A percentile compares a stretch with the other conserved stretches of the same genome.
These are phyloP conservation scores for Agrotis ipsilon DNA, from an alignment of 2,888 invertebrate species.

Conservation along the genomic window DNA sequence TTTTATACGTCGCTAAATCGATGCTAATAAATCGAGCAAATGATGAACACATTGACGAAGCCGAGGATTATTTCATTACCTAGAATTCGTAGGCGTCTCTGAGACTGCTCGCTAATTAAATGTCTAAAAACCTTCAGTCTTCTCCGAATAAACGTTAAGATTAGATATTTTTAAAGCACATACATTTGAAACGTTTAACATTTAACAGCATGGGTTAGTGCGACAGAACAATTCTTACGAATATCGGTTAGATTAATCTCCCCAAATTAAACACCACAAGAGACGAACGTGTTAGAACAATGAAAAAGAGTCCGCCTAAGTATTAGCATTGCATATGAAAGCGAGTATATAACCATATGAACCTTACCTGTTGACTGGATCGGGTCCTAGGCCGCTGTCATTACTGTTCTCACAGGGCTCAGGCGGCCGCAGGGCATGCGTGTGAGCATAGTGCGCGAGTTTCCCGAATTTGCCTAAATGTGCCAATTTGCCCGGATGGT, in stretches of 20 bases:
- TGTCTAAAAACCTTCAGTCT: not conserved
- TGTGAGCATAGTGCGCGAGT: constrained; percentile 84
- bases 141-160: not conserved
- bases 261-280: constrained; percentile 17
- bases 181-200: constrained; percentile 24
- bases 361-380: constrained; percentile 90
- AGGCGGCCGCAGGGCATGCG: constrained; percentile 87
- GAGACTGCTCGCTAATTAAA: constrained; percentile 13
- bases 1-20: constrained; percentile 15
- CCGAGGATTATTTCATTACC: constrained; percentile 16
- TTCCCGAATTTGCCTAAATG: constrained; percentile 86
- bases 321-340: constrained; percentile 45
- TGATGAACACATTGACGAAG: constrained; percentile 32
- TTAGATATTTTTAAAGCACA: constrained; percentile 17
- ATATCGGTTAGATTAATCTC: not conserved
- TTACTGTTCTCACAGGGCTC: constrained; percentile 96
- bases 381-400: constrained; percentile 97
- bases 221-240: constrained; percentile 15
- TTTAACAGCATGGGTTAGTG: constrained; percentile 30
- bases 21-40: constrained; percentile 23
- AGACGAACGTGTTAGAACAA: constrained; percentile 29
- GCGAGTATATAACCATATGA: constrained; percentile 44
- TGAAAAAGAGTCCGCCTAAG: constrained; percentile 16
- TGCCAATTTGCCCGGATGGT: constrained; percentile 74
- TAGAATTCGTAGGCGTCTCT: constrained; percentile 20